Conservation (phyloP, 1,140 invertebrate species). For the Rhynchophorus ferrugineus region DNA sequence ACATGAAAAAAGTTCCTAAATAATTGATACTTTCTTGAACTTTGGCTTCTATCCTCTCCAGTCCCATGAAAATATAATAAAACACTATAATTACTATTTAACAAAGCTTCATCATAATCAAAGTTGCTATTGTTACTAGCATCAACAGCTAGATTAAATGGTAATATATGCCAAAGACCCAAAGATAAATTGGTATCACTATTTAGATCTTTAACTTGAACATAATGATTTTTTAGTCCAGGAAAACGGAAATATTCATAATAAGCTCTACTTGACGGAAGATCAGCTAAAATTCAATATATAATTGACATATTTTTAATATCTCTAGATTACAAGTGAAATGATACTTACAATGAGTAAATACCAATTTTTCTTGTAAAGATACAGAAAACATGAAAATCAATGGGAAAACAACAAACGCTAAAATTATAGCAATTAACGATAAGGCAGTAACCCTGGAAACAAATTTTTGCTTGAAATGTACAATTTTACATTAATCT, state of each 20-base stretch:
- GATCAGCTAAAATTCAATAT: slow-evolving; percentile 24
- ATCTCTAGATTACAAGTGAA: not conserved
- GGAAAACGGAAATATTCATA: slow-evolving; percentile 26
- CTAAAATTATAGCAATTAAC: slow-evolving; percentile 18
- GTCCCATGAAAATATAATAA: slow-evolving; percentile 36
- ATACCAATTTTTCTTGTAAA: slow-evolving; percentile 28
- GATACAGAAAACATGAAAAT: slow-evolving; percentile 28
- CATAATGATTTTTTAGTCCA: slow-evolving; percentile 30
- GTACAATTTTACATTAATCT: not conserved
- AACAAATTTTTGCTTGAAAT: slow-evolving; percentile 7
- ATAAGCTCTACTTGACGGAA: slow-evolving; percentile 20
- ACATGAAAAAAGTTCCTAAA: slow-evolving; percentile 54
- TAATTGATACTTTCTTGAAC: slow-evolving; percentile 28
- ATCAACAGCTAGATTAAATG: slow-evolving; percentile 20
- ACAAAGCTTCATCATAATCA: slow-evolving; percentile 28
- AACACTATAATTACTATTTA: slow-evolving; percentile 26
- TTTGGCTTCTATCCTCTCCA: slow-evolving; percentile 30
- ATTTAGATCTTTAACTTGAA: slow-evolving; percentile 24
- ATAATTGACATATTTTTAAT: slow-evolving; percentile 8
- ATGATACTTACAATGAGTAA: slow-evolving; percentile 30
- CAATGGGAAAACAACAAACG: slow-evolving; percentile 30
- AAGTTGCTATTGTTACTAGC: slow-evolving; percentile 17
- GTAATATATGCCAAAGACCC: slow-evolving; percentile 34
- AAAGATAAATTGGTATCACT: slow-evolving; percentile 17
- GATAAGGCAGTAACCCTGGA: slow-evolving; percentile 19